These are phyloP conservation scores for Phylloscopus collybita DNA, from an alignment of 2,797 vertebrate genomes.

Conservation along the genomic window DNA sequence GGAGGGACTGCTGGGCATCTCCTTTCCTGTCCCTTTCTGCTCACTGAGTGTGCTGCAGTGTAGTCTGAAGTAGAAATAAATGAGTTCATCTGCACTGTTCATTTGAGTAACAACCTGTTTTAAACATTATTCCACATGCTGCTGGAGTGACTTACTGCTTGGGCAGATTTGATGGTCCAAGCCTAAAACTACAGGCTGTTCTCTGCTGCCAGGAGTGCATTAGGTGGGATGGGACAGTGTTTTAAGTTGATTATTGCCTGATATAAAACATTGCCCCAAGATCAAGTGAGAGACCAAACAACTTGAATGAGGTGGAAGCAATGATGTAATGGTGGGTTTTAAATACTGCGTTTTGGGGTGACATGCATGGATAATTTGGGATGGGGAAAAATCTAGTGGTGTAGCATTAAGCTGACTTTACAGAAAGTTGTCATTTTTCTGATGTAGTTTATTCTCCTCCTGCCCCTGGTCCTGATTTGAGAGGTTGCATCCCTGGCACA, in stretches of 20 bases:
- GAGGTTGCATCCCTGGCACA: background rate
- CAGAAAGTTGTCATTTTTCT: background rate
- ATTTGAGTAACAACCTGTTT: background rate
- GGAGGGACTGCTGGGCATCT: background rate
- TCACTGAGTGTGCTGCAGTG: background rate
- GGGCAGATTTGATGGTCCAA: background rate
- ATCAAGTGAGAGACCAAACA: background rate
- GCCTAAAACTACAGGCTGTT: background rate
- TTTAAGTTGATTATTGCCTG: background rate
- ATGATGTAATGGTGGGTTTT: background rate
- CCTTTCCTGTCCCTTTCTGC: background rate
- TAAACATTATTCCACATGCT: background rate
- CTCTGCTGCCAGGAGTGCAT: background rate
- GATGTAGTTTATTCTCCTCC: background rate
- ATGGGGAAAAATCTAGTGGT: background rate
- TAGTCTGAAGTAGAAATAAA: background rate
- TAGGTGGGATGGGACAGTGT: background rate
- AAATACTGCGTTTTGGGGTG: background rate
- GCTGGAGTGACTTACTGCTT: background rate
- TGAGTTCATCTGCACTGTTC: background rate
- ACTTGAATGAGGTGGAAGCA: background rate
- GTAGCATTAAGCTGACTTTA: background rate
- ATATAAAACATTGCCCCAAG: background rate
- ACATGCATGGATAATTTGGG: background rate
- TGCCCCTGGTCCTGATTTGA: background rate